Percentiles rank a stretch among this genome's conserved stretches.
Evolutionary conservation across 2,888 invertebrate genomes (phyloP).

Genomic region (Scaptomyza cyrtandrae): DNA sequence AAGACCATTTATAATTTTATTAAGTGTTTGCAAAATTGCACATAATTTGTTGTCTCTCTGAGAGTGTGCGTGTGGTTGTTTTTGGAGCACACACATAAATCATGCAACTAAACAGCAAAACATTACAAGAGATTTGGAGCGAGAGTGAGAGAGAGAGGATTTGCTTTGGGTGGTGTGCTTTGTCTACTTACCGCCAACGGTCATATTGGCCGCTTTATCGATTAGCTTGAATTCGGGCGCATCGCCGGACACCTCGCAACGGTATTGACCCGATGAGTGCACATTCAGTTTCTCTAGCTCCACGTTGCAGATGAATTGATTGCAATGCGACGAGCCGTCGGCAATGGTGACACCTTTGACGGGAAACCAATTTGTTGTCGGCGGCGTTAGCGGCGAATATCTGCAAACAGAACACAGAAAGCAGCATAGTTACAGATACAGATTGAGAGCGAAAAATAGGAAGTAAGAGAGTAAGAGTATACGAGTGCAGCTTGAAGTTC

Average conservation of each 20-base stretch:
- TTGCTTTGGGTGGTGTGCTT: not conserved
- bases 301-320: slow-evolving; percentile 84
- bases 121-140: slow-evolving; percentile 6
- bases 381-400: slow-evolving; percentile 84
- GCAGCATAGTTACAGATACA: slow-evolving; percentile 2
- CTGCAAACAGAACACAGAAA: slow-evolving; percentile 69
- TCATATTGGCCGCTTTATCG: slow-evolving; percentile 86
- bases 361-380: slow-evolving; percentile 84
- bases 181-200: slow-evolving; percentile 86
- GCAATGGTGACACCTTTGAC: slow-evolving; percentile 84
- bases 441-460: slow-evolving; percentile 1
- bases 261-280: slow-evolving; percentile 86
- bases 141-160: not conserved
- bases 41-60: slow-evolving; percentile 78
- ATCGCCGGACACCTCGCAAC: slow-evolving; percentile 88
- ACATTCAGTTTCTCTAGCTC: slow-evolving; percentile 83
- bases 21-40: slow-evolving; percentile 81
- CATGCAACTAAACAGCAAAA: slow-evolving; percentile 35
- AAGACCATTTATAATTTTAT: slow-evolving; percentile 82
- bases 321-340: slow-evolving; percentile 83
- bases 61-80: slow-evolving; percentile 47
- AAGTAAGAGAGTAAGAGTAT: slow-evolving; percentile 5
- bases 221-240: slow-evolving; percentile 87
- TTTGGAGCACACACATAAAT: slow-evolving; percentile 53
- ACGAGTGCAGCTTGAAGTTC: slow-evolving; percentile 38